These are phyloP conservation scores for Branchinecta sandiegonensis DNA, from an alignment of 2,888 invertebrate genomes.

Conservation along the genomic window DNA sequence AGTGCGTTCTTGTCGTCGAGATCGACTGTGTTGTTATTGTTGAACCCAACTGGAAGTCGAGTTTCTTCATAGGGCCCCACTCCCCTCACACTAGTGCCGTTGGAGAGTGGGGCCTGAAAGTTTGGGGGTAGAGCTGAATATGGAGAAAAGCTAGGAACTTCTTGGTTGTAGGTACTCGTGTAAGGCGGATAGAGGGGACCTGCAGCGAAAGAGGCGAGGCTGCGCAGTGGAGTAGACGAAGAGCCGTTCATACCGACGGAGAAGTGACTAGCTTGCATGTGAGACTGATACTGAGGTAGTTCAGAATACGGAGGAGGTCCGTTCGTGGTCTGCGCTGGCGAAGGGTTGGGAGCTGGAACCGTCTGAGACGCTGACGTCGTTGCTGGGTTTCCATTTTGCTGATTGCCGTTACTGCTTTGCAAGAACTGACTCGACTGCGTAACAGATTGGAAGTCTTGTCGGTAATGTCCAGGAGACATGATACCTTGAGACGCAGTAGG, in stretches of 20 bases:
- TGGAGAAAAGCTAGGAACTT: not conserved
- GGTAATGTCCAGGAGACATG: slow-evolving; percentile 3
- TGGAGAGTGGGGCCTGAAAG: slow-evolving; percentile 8
- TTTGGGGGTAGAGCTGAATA: slow-evolving; percentile 15
- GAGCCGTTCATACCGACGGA: not conserved
- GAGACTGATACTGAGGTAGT: slow-evolving; percentile 2
- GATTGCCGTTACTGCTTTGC: not conserved
- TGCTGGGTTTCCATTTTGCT: not conserved
- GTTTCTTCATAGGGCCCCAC: slow-evolving; percentile 1
- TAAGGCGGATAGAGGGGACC: slow-evolving; percentile 1
- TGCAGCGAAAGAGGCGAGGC: not conserved
- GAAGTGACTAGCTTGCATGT: slow-evolving; percentile 6
- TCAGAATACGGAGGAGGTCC: slow-evolving; percentile 6
- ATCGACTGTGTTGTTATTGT: not conserved
- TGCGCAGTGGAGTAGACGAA: not conserved
- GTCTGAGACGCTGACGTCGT: not conserved
- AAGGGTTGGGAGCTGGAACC: not conserved
- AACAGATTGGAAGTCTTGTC: slow-evolving; percentile 9
- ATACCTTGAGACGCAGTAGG: slow-evolving; percentile 6
- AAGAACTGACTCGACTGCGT: slow-evolving; percentile 5
- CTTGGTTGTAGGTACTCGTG: slow-evolving; percentile 13
- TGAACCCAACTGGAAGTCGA: not conserved
- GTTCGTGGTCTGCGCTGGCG: not conserved
- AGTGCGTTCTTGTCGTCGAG: not conserved
- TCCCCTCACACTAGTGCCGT: not conserved